phyloP scores from a whole-genome alignment of 2,113 vertebrate genomes.

The Microcebus murinus region DNA sequence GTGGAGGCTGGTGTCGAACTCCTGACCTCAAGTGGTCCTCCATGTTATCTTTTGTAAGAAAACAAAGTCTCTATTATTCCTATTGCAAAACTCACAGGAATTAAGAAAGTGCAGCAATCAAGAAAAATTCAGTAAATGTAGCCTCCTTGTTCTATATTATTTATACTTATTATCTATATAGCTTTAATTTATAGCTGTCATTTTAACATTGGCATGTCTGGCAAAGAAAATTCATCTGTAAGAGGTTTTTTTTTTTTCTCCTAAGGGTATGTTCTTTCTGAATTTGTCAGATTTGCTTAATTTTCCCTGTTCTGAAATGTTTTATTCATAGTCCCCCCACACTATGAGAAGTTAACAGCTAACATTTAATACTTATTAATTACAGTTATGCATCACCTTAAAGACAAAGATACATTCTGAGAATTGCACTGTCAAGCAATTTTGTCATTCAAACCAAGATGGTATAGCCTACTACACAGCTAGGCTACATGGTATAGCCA shows the following conservation, averaged over 20 bases:
- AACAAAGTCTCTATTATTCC: constrained; percentile 86
- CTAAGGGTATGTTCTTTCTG: no score
- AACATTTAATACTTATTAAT: neutral
- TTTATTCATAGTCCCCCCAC: no score
- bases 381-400: no score
- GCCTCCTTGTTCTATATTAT: constrained; percentile 88
- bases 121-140: constrained; percentile 88
- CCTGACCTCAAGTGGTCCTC: constrained; percentile 8
- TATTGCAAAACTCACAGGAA: constrained; percentile 89
- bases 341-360: neutral
- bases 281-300: no score
- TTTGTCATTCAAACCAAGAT: neutral
- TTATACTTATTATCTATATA: constrained; percentile 86
- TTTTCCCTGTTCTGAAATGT: no score
- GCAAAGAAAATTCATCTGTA: constrained; percentile 86
- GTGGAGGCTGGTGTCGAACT: no score
- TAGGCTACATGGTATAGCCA: neutral
- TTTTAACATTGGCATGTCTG: constrained; percentile 87
- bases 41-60: constrained; percentile 90
- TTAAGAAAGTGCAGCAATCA: constrained; percentile 87
- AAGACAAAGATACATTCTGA: no score
- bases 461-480: neutral
- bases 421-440: no score
- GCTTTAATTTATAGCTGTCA: constrained; percentile 89
- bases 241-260: constrained; percentile 66